Evolutionary conservation across 2,113 vertebrate genomes (phyloP), one percentile per base, ranked within the genome.

Genomic region (Budorcas taxicolor): DNA sequence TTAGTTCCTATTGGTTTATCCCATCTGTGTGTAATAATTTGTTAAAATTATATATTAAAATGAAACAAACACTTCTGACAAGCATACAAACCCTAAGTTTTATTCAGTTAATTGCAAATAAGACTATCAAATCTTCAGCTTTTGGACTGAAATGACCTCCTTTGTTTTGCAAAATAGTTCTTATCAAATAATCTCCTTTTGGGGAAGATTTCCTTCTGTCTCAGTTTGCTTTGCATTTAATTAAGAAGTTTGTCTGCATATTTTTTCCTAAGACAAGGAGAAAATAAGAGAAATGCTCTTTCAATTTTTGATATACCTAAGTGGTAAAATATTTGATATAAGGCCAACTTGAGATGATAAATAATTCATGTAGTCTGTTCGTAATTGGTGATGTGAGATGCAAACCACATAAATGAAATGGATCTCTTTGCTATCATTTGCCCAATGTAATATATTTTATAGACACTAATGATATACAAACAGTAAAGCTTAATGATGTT

Each of bases 401-500:
- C 50, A 21, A 88, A 47, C 31, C 33, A 53, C 47, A 76, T 81
- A 90, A 95, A 88, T 94, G 64, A 98, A 97, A 92, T 87, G 23
- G 14, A 45, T 90, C 21, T 90, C n/a, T 96, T 96, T 95, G 67
- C 36, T 93, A 82, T 87, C 67, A 95, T 95, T 98, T 90, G 21
- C 36, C 7, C 90, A 87, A 14, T 90, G n/a, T n/a, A 94, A 96
- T 97, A 95, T 82, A 97, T 97, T 98, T 97, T 97, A 47, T 36
- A 87, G 94, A 87, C 52, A 90, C 62, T 96, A 97, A 97, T 94
- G 93, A 94, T 92, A 94, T 71, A 93, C 45, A 97, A 76, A 95
- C 52, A 80, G 94, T 95, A 97, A 97, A 96, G 67, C 89, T 97
- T 98, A 97, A 98, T 97, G 60, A 95, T 97, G 45, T 92, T 98